These are phyloP conservation scores for Patagioenas fasciata DNA, from an alignment of 2,113 vertebrate genomes.

Conservation along the genomic window DNA sequence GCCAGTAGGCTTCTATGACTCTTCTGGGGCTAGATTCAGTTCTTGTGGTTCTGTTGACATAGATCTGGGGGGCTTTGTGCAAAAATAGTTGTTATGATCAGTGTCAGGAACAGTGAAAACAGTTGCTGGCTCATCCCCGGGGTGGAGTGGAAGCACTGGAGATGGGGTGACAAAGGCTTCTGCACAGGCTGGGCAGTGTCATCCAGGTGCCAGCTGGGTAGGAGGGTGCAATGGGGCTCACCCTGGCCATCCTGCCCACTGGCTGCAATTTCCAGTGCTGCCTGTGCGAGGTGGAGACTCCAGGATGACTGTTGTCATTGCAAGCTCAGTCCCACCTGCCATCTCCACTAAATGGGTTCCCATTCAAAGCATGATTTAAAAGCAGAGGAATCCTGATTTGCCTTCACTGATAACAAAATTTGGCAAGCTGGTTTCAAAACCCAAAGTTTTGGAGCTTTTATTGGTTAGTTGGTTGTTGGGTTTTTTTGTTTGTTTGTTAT, in stretches of 20 bases:
- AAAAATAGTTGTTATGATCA: background rate
- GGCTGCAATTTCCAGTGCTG: background rate
- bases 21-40: background rate
- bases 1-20: background rate
- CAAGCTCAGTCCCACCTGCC: background rate
- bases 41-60: background rate
- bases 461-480: background rate
- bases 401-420: background rate
- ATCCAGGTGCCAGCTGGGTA: background rate
- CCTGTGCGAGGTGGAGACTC: background rate
- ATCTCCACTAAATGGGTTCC: background rate
- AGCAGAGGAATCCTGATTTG: background rate
- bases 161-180: rapidly evolving
- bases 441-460: background rate
- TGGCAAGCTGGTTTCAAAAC: background rate
- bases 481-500: background rate
- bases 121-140: background rate
- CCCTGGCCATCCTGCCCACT: background rate
- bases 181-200: background rate
- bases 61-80: background rate
- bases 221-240: background rate
- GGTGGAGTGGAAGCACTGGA: background rate
- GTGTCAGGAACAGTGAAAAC: background rate
- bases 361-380: background rate
- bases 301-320: background rate